Evolutionary conservation across 2,888 invertebrate species (phyloP), one percentile per base, ranked within the genome.

Genomic region (Yponomeuta malinellus): DNA sequence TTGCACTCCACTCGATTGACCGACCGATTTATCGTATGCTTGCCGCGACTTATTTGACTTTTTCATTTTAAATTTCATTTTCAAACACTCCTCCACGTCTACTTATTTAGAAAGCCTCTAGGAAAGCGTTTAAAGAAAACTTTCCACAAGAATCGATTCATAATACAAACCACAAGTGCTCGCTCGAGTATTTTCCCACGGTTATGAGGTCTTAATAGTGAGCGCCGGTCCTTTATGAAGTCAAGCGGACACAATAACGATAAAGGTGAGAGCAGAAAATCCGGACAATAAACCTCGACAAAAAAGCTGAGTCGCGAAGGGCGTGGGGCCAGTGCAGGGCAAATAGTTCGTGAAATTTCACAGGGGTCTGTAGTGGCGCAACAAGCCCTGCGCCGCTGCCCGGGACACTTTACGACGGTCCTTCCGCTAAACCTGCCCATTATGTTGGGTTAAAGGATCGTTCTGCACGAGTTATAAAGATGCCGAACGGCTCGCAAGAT

Each of bases 321-420:
- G 63, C 23, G 69, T 33, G 71, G 71, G 89, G 88, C 89, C 88
- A 90, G 89, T 90, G 85, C 86, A 84, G 89, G 83, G 85, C 86
- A 90, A 91, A 92, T 92, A 91, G 91, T 92, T 90, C 90, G 91
- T 90, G 90, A 90, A 91, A 91, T 89, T 88, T 84, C 83, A 83
- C 84, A 88, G 90, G 91, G 90, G 82, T 85, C 85, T 81, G 81
- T 76, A 75, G 75, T 78, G 77, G 80, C 83, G 84, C 80, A 76
- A 74, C 72, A 67, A 74, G 76, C 74, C 73, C 63, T 74, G 73
- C 72, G 52, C 70, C 29, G 71, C 77, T 79, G 81, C 80, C 64
- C 86, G 86, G 89, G 88, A 88, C 91, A 87, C 83, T 91, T 91
- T 91, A 92, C 90, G 91, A 89, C 89, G 88, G 90, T 85, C 86